phyloP scores from a whole-genome alignment of 2,888 invertebrate genomes.

The Tetragonula carbonaria region DNA sequence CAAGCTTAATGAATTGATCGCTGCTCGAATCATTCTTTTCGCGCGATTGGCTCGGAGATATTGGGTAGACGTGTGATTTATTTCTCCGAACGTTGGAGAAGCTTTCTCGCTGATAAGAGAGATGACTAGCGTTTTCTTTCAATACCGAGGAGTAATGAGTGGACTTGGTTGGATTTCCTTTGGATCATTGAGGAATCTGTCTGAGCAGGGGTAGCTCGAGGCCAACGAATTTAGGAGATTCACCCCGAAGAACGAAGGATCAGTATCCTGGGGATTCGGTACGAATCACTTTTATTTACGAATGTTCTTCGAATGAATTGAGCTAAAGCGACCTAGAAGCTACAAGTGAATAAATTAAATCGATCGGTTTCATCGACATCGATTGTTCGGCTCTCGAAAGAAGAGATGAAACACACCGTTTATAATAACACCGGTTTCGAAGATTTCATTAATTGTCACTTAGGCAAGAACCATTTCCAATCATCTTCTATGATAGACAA shows the following conservation, averaged over 20 bases:
- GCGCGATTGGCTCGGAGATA: slow-evolving; percentile 53
- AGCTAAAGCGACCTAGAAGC: not conserved
- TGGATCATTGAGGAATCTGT: not conserved
- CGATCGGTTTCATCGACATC: not conserved
- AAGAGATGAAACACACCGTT: not conserved
- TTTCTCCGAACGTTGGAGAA: not conserved
- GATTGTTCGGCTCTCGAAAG: not conserved
- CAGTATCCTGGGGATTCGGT: not conserved
- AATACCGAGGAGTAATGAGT: not conserved
- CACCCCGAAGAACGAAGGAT: not conserved
- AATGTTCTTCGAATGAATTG: not conserved
- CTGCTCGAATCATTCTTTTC: slow-evolving; percentile 22
- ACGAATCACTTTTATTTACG: not conserved
- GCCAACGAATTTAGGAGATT: not conserved
- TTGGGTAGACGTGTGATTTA: slow-evolving; percentile 10
- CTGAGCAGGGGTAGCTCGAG: not conserved
- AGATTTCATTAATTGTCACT: not conserved
- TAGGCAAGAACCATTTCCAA: no score
- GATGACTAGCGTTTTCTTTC: slow-evolving; percentile 13
- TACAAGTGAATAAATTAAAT: no score
- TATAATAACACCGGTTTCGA: not conserved
- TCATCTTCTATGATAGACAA: no score
- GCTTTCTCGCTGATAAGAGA: slow-evolving; percentile 1
- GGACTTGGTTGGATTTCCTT: not conserved
- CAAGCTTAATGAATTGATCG: slow-evolving; percentile 50